These are phyloP conservation scores for Tineola bisselliella DNA, from an alignment of 2,888 invertebrate species.

Conservation along the genomic window DNA sequence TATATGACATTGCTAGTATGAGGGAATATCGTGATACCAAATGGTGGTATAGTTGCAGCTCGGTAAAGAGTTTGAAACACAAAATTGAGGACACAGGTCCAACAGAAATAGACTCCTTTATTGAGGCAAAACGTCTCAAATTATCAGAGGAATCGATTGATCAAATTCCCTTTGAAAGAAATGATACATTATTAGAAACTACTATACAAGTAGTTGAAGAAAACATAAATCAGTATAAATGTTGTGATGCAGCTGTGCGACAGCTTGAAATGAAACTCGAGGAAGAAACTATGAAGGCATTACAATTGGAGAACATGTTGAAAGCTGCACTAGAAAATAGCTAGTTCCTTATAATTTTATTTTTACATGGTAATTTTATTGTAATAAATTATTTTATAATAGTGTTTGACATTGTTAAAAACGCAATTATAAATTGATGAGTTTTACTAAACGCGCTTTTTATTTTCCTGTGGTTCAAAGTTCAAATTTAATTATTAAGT, in stretches of 20 bases:
- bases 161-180: slow-evolving; percentile 51
- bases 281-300: slow-evolving; percentile 49
- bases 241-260: slow-evolving; percentile 44
- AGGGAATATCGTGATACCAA: slow-evolving; percentile 60
- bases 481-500: too few relatives aligned
- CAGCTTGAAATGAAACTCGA: slow-evolving; percentile 58
- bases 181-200: slow-evolving; percentile 45
- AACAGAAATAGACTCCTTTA: slow-evolving; percentile 44
- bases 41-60: slow-evolving; percentile 67
- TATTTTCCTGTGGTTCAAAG: too few relatives aligned
- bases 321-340: slow-evolving; percentile 46
- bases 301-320: slow-evolving; percentile 57
- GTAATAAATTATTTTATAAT: not conserved
- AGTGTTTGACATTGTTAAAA: not conserved
- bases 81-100: slow-evolving; percentile 37
- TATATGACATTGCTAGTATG: slow-evolving; percentile 67
- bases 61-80: slow-evolving; percentile 41
- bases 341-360: not conserved
- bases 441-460: not conserved
- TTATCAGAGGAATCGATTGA: slow-evolving; percentile 42
- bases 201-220: slow-evolving; percentile 39
- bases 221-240: slow-evolving; percentile 38
- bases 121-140: slow-evolving; percentile 52
- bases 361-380: not conserved
- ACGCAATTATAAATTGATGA: not conserved